These are phyloP conservation scores for Lepas anatifera DNA, from an alignment of 2,888 invertebrate genomes.

Conservation along the genomic window DNA sequence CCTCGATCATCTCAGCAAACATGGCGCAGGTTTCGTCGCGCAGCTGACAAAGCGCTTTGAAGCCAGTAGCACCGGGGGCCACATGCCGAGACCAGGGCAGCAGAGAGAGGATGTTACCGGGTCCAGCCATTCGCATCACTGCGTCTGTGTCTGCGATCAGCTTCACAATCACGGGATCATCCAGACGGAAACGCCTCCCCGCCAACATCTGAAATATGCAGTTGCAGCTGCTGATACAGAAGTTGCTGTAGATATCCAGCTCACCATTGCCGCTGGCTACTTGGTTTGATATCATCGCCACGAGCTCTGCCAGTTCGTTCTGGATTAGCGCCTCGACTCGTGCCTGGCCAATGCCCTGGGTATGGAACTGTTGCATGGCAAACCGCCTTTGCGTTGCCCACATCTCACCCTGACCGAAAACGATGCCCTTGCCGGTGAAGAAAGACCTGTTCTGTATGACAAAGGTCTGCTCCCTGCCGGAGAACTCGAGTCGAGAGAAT, in stretches of 20 bases:
- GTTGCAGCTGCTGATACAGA: background rate
- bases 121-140: background rate
- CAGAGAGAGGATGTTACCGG: conserved; percentile 1
- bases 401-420: background rate
- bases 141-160: background rate
- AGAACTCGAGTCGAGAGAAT: background rate
- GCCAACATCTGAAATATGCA: background rate
- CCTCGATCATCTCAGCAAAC: background rate
- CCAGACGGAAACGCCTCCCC: background rate
- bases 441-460: background rate
- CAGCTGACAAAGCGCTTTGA: background rate
- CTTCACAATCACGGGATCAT: background rate
- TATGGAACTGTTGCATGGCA: background rate
- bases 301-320: background rate
- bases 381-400: background rate
- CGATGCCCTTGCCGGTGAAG: background rate
- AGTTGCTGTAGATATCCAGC: background rate
- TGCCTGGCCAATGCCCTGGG: background rate
- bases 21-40: background rate
- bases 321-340: background rate
- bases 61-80: background rate
- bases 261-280: background rate
- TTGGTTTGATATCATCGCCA: background rate
- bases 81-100: background rate
- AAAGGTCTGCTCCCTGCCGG: background rate